A percentile compares a stretch with the other conserved stretches of the same genome.
These are phyloP conservation scores for Scatophagus argus DNA, from an alignment of 2,113 vertebrate species.

Conservation along the genomic window DNA sequence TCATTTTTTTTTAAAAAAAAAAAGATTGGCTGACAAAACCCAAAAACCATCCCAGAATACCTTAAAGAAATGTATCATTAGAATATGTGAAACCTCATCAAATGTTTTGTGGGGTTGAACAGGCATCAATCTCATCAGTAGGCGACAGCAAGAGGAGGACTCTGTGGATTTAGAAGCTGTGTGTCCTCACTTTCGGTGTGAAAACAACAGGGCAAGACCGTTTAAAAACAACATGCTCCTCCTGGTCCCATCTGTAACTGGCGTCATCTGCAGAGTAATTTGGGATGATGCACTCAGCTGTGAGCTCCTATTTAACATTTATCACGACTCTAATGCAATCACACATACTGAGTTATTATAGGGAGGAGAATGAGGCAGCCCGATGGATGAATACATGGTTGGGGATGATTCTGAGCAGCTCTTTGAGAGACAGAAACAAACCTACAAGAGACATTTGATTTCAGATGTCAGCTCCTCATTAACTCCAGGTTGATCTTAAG, in stretches of 20 bases:
- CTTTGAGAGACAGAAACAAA: conserved; percentile 44
- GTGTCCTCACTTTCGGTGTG: background rate
- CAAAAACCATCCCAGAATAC: background rate
- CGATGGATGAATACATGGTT: conserved; percentile 27
- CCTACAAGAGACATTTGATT: conserved; percentile 53
- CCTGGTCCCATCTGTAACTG: conserved; percentile 46
- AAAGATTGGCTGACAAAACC: background rate
- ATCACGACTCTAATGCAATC: conserved; percentile 55
- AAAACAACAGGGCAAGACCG: conserved; percentile 32
- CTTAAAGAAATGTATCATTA: conserved; percentile 20
- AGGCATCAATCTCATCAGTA: conserved; percentile 57
- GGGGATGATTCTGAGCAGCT: conserved; percentile 27
- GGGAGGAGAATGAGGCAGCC: conserved; percentile 9
- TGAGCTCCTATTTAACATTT: conserved; percentile 50
- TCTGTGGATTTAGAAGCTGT: conserved; percentile 19
- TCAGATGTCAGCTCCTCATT: conserved; percentile 40
- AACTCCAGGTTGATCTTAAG: conserved; percentile 21
- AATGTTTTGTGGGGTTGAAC: conserved; percentile 40
- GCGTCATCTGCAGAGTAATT: conserved; percentile 37
- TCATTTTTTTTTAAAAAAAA: background rate
- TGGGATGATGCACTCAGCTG: conserved; percentile 48
- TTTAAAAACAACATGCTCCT: conserved; percentile 35
- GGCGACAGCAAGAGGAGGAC: conserved; percentile 24
- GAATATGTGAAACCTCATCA: conserved; percentile 35
- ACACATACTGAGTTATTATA: conserved; percentile 46